Percentiles rank a stretch among this genome's conserved stretches.
Evolutionary conservation across 2,113 vertebrate genomes (phyloP).

Genomic region (Myotis brandtii): DNA sequence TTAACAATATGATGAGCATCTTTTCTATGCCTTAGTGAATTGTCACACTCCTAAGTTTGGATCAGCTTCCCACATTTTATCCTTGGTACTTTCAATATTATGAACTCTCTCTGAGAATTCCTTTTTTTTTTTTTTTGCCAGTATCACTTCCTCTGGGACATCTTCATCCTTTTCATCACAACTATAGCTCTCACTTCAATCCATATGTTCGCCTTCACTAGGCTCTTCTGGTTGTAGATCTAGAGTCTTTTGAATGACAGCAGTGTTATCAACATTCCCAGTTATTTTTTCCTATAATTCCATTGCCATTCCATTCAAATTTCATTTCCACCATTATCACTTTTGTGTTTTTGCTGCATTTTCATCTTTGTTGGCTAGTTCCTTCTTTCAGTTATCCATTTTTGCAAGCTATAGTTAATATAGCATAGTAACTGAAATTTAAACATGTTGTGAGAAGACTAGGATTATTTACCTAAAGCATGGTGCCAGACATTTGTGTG

Average conservation of each 20-base stretch:
- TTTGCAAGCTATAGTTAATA: background rate
- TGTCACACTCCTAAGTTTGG: background rate
- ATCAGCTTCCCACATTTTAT: background rate
- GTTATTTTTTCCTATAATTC: background rate
- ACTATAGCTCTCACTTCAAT: background rate
- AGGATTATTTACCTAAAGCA: constrained; percentile 27
- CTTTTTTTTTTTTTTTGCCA: background rate
- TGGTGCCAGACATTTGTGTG: background rate
- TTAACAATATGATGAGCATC: background rate
- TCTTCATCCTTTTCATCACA: background rate
- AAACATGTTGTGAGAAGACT: background rate
- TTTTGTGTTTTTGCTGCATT: constrained; percentile 43
- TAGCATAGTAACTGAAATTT: constrained; percentile 1
- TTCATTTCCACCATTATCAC: background rate
- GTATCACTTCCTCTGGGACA: background rate
- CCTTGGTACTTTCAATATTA: background rate
- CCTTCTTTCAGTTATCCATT: background rate
- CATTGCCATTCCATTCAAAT: background rate
- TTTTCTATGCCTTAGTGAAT: background rate
- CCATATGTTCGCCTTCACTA: background rate
- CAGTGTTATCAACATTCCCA: background rate
- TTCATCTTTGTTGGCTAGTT: background rate
- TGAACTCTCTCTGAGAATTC: constrained; percentile 8
- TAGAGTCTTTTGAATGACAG: background rate
- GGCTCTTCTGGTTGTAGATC: background rate